Percentiles rank a stretch among this genome's conserved stretches.
Conservation (phyloP, 2,113 vertebrate species). For the Pitta sordida region DNA sequence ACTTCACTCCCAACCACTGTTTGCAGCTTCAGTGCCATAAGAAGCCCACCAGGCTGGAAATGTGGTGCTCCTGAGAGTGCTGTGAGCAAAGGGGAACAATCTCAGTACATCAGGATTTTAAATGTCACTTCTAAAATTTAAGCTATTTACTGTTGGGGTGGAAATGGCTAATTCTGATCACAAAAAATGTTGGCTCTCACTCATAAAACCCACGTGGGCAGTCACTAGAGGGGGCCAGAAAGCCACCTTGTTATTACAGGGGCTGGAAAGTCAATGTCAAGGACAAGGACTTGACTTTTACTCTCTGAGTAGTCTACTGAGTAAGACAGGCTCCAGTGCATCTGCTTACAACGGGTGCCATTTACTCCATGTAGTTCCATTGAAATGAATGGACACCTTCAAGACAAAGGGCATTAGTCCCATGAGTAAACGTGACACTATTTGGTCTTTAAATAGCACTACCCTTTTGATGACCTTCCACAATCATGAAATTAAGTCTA, state of each 20-base stretch:
- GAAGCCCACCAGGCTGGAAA: not conserved
- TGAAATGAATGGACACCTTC: constrained; percentile 12
- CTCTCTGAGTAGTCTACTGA: not conserved
- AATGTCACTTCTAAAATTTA: not conserved
- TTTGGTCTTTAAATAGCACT: constrained; percentile 39
- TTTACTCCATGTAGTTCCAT: not conserved
- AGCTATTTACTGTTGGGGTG: not conserved
- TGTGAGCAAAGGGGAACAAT: not conserved
- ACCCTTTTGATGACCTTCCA: constrained; percentile 59
- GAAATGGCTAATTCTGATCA: not conserved
- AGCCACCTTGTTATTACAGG: not conserved
- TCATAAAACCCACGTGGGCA: not conserved
- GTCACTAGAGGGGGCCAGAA: constrained; percentile 45
- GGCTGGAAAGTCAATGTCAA: not conserved
- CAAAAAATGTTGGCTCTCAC: not conserved
- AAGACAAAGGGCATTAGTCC: not conserved
- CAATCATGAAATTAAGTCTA: constrained; percentile 50
- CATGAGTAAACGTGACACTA: constrained; percentile 40
- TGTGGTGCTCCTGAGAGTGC: not conserved
- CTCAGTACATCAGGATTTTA: fast-evolving
- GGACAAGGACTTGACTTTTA: not conserved
- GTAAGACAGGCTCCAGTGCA: not conserved
- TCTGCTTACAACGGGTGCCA: not conserved
- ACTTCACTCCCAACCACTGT: not conserved
- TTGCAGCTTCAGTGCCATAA: not conserved